These are phyloP conservation scores for Carassius carassius DNA, from an alignment of 2,113 vertebrate genomes.

Conservation along the genomic window DNA sequence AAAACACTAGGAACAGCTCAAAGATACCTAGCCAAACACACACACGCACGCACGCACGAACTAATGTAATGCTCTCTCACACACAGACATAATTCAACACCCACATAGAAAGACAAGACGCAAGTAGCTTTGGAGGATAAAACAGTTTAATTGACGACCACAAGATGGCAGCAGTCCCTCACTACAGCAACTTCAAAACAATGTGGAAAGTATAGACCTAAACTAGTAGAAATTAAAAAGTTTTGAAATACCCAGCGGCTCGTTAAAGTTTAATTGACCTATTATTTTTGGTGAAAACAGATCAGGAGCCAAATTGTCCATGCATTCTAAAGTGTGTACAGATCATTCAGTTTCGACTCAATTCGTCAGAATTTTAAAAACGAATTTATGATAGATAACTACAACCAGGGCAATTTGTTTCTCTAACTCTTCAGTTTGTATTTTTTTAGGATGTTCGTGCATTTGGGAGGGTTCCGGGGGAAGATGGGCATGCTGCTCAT, in stretches of 20 bases:
- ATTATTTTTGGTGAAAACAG: constrained; percentile 28
- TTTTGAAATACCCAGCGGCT: neutral
- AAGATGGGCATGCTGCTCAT: constrained; percentile 77
- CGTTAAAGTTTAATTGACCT: constrained; percentile 35
- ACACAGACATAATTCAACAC: neutral
- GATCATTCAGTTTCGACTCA: constrained; percentile 22
- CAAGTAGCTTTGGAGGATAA: neutral
- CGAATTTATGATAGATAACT: constrained; percentile 22
- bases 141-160: neutral
- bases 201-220: neutral
- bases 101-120: neutral
- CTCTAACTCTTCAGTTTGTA: constrained; percentile 12
- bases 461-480: constrained; percentile 57
- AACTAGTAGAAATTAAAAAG: neutral
- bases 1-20: neutral
- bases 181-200: neutral
- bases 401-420: neutral
- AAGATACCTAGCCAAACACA: neutral
- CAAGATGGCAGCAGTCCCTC: constrained; percentile 43
- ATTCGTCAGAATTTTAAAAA: constrained; percentile 9
- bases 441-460: constrained; percentile 76
- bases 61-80: neutral
- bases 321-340: constrained; percentile 9
- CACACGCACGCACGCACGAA: neutral
- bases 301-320: neutral